phyloP scores from a whole-genome alignment of 2,113 vertebrate genomes.

The Falco punctatus region DNA sequence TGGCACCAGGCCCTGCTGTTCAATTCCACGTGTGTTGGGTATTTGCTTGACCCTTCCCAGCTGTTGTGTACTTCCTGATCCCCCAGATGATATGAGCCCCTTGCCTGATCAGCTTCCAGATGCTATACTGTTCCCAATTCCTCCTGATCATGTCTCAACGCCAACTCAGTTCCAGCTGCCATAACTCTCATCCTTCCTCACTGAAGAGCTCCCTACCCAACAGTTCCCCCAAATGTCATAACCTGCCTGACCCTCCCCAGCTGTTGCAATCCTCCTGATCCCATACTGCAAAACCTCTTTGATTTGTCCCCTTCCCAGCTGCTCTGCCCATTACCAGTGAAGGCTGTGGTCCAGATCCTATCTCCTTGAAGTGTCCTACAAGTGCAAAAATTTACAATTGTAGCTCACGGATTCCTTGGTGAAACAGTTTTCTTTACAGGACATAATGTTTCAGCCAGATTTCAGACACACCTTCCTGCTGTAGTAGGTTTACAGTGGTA shows the following conservation, averaged over 20 bases:
- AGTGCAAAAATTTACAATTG: background rate
- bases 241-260: conserved; percentile 55
- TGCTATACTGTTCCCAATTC: conserved; percentile 48
- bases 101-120: conserved; percentile 70
- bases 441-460: background rate
- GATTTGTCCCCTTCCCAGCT: conserved; percentile 59
- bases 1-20: conserved; percentile 48
- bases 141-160: conserved; percentile 34
- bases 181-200: conserved; percentile 31
- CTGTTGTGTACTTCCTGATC: conserved; percentile 62
- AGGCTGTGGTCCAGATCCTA: conserved; percentile 36
- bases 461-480: background rate
- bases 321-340: conserved; percentile 44
- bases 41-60: conserved; percentile 68
- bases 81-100: conserved; percentile 42
- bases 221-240: conserved; percentile 46
- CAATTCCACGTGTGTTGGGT: conserved; percentile 55
- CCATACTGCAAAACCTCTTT: conserved; percentile 60
- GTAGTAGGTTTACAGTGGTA: background rate
- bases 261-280: conserved; percentile 61
- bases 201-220: conserved; percentile 10
- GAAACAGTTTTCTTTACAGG: background rate
- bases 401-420: background rate
- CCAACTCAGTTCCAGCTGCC: conserved; percentile 61
- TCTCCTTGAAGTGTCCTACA: conserved; percentile 61